Evolutionary conservation across 1,140 invertebrate genomes (phyloP), one percentile per base, ranked within the genome.

Genomic region (Paralvinella palmiformis): DNA sequence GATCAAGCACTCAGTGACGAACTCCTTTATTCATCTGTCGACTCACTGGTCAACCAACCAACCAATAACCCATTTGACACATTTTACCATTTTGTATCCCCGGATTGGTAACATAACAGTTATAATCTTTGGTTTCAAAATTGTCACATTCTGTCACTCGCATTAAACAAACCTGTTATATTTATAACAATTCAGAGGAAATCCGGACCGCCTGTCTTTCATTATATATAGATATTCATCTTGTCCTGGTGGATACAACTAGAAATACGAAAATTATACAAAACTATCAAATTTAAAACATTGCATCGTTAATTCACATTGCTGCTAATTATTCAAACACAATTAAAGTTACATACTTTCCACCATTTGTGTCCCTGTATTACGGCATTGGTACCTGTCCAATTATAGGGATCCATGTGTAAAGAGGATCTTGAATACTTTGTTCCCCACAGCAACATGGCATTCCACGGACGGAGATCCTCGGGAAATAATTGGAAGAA

Each of bases 81-180:
- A n/a, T n/a, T n/a, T n/a, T n/a, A n/a, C n/a, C n/a, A n/a, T n/a
- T n/a, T n/a, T n/a, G n/a, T n/a, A n/a, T n/a, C n/a, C n/a, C n/a
- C n/a, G n/a, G n/a, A n/a, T n/a, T n/a, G n/a, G n/a, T n/a, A n/a
- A n/a, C n/a, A n/a, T n/a, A n/a, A n/a, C n/a, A n/a, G n/a, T n/a
- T n/a, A n/a, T n/a, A n/a, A n/a, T n/a, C n/a, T n/a, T n/a, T n/a
- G n/a, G n/a, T n/a, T n/a, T n/a, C n/a, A n/a, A n/a, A n/a, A n/a
- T n/a, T n/a, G n/a, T n/a, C n/a, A n/a, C n/a, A n/a, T n/a, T n/a
- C n/a, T n/a, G n/a, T n/a, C n/a, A n/a, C n/a, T n/a, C n/a, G n/a
- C n/a, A n/a, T n/a, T n/a, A n/a, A n/a, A n/a, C n/a, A n/a, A n/a
- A 78, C 76, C 78, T 80, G 71, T 78, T 75, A 62, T 80, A 80